Conservation (phyloP, 2,113 vertebrate genomes). For the Plecotus auritus region DNA sequence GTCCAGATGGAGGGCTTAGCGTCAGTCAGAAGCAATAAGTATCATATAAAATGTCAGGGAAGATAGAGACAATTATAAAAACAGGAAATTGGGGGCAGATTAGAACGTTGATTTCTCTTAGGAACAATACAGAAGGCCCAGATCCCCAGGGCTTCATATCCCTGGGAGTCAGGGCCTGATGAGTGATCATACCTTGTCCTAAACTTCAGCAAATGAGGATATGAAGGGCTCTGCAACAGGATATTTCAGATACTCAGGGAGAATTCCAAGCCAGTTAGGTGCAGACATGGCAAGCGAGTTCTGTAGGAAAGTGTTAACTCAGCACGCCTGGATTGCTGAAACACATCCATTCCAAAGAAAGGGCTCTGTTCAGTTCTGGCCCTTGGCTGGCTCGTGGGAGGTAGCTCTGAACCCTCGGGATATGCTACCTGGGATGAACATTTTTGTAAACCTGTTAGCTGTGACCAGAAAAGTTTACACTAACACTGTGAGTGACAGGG, state of each 20-base stretch:
- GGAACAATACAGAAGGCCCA: neutral
- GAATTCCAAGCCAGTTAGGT: neutral
- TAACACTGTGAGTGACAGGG: too few relatives aligned
- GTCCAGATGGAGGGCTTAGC: neutral
- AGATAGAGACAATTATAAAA: neutral
- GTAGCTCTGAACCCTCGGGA: neutral
- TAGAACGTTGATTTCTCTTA: neutral
- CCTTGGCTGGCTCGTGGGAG: neutral
- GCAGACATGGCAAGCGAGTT: neutral
- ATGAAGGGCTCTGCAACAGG: neutral
- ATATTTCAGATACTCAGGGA: neutral
- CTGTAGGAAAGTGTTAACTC: neutral
- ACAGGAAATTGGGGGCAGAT: neutral
- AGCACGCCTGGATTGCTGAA: neutral
- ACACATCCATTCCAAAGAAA: neutral
- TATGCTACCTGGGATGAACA: neutral
- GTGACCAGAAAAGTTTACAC: neutral
- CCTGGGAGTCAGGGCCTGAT: neutral
- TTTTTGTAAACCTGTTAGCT: neutral
- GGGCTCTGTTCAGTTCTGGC: neutral
- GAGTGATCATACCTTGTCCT: neutral
- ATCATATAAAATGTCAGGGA: neutral
- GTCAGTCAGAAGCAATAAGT: neutral
- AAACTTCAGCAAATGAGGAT: neutral
- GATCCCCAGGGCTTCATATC: neutral